Evolutionary conservation across 1,140 invertebrate species (phyloP), one percentile per base, ranked within the genome.

Genomic region (Daktulosphaira vitifoliae): DNA sequence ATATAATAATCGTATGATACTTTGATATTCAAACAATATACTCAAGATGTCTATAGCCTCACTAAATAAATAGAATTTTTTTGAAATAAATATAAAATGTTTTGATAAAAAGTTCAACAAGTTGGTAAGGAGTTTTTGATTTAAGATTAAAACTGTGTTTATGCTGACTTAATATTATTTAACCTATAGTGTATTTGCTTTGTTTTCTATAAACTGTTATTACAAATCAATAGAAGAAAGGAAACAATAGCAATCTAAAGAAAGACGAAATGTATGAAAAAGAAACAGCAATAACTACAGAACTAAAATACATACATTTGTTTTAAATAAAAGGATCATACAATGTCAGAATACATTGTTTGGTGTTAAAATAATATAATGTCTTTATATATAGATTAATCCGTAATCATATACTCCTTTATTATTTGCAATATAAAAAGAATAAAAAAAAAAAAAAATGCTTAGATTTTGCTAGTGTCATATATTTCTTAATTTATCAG

Each of bases 141-240:
- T 23, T 15, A 9, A 7, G 52, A 42, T n/a, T 8, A 56, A 56
- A 42, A 48, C 52, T 18, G 11, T 18, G 37, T 42, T 42, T 42
- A 56, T 18, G 7, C 5, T 33, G 20, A n/a, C 20, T 38, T 23
- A 42, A 42, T 56, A 20, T 56, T 42, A 56, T 56, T 56, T 53
- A 20, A 53, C 37, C 52, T 39, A 11, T 42, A 16, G 37, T 25
- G 13, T 39, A 20, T 56, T 56, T 39, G 37, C 22, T 42, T 56
- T 56, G 52, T 56, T 15, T 25, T 39, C 37, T 39, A 56, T 56
- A 38, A 53, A 56, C 22, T 7, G 37, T 56, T 38, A 56, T 56
- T 33, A 56, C 38, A 38, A 56, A 38, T 6, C 37, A 42, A 56
- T 13, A 56, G 39, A 56, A 56, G 39, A 16, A 56, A 56, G 38